Conservation (phyloP, 2,113 vertebrate species). For the Galeopterus variegatus region DNA sequence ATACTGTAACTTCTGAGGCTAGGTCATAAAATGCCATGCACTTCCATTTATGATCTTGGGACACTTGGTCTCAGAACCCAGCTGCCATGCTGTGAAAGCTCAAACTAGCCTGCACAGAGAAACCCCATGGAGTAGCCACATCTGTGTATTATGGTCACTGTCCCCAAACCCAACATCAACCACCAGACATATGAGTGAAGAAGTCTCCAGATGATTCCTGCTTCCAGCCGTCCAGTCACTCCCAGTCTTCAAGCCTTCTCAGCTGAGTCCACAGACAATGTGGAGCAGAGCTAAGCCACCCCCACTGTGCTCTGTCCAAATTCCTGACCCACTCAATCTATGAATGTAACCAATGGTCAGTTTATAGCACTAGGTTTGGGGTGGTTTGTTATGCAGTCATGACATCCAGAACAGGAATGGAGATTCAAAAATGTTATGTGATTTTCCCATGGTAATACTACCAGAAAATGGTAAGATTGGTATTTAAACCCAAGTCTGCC, state of each 20-base stretch:
- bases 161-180: background rate
- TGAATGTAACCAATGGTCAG: background rate
- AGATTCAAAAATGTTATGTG: background rate
- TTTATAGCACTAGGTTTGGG: background rate
- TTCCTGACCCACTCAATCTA: background rate
- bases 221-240: background rate
- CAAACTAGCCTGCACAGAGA: background rate
- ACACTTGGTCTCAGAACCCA: background rate
- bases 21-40: background rate
- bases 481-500: background rate
- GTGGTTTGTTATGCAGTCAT: background rate
- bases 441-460: background rate
- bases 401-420: background rate
- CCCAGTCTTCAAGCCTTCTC: background rate
- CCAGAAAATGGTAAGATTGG: background rate
- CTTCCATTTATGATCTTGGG: background rate
- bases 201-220: background rate
- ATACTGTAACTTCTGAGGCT: background rate
- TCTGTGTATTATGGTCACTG: rapidly evolving
- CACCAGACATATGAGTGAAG: background rate
- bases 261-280: background rate
- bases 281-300: background rate
- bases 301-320: background rate
- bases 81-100: background rate
- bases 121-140: background rate